Conservation (phyloP, 2,797 vertebrate species). For the Taenioides sp. region DNA sequence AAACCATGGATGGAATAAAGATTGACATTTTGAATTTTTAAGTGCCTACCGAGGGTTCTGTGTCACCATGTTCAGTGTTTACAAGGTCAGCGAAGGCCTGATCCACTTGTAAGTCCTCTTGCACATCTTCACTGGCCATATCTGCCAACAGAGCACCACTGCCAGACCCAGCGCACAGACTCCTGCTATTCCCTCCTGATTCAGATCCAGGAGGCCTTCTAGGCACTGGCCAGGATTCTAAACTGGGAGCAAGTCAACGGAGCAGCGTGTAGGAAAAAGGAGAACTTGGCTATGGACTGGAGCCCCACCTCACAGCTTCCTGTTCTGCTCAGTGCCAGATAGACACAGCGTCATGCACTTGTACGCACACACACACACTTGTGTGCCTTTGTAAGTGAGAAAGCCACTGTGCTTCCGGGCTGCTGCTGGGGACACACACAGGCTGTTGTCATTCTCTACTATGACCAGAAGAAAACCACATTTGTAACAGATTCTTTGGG, state of each 20-base stretch:
- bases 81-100: slow-evolving; percentile 26
- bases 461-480: slow-evolving; percentile 7
- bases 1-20: neutral
- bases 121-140: slow-evolving; percentile 66
- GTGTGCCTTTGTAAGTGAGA: slow-evolving; percentile 61
- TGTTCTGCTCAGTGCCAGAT: slow-evolving; percentile 68
- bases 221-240: slow-evolving; percentile 47
- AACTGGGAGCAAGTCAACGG: slow-evolving; percentile 50
- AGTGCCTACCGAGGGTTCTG: slow-evolving; percentile 62
- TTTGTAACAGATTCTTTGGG: too few species aligned
- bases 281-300: slow-evolving; percentile 39
- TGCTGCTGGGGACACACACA: slow-evolving; percentile 35
- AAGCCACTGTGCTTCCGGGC: slow-evolving; percentile 61
- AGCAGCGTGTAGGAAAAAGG: slow-evolving; percentile 53
- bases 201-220: slow-evolving; percentile 59
- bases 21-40: neutral
- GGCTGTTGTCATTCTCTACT: slow-evolving; percentile 37
- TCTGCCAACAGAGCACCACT: slow-evolving; percentile 20
- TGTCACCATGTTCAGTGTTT: slow-evolving; percentile 42
- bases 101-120: slow-evolving; percentile 50
- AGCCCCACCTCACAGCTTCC: slow-evolving; percentile 69
- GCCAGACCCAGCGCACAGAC: slow-evolving; percentile 29
- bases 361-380: slow-evolving; percentile 24
- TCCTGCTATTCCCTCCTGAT: slow-evolving; percentile 44
- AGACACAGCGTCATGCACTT: slow-evolving; percentile 61